A percentile compares a stretch with the other conserved stretches of the same genome.
phyloP scores from a whole-genome alignment of 2,113 vertebrate species.

The Piprites chloris region DNA sequence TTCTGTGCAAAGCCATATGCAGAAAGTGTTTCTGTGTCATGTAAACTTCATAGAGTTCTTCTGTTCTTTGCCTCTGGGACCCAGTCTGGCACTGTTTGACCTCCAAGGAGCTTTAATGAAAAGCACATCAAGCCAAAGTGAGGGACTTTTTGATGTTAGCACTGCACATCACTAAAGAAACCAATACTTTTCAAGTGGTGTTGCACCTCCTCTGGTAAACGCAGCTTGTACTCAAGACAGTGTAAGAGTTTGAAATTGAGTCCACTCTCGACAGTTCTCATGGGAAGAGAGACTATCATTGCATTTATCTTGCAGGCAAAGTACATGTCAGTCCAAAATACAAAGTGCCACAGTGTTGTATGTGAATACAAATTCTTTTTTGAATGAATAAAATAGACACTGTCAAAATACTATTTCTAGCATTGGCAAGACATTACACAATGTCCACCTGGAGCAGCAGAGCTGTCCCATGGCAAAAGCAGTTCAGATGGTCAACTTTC shows the following conservation, averaged over 20 bases:
- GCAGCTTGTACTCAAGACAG: neutral
- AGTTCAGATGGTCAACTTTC: neutral
- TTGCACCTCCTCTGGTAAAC: neutral
- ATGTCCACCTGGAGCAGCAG: neutral
- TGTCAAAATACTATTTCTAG: neutral
- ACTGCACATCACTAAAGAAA: neutral
- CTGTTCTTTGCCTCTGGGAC: slow-evolving; percentile 36
- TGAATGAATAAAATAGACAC: neutral
- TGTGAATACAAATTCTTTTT: neutral
- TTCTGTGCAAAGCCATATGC: slow-evolving; percentile 3
- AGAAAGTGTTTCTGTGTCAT: slow-evolving; percentile 21
- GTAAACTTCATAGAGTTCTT: slow-evolving; percentile 27
- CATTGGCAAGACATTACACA: neutral
- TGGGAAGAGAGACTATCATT: neutral
- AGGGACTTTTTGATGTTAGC: slow-evolving; percentile 18
- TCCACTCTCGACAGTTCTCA: neutral
- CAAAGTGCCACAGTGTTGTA: neutral
- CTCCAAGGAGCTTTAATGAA: slow-evolving; percentile 22
- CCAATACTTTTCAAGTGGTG: neutral
- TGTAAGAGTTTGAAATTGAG: neutral
- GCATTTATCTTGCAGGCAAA: neutral
- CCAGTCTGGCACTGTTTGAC: neutral
- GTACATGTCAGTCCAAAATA: neutral
- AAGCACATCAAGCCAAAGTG: neutral
- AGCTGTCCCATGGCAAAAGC: neutral